Base-by-base conservation (phyloP, 2,113 vertebrate species). In the Atlantisia rogersi region DNA sequence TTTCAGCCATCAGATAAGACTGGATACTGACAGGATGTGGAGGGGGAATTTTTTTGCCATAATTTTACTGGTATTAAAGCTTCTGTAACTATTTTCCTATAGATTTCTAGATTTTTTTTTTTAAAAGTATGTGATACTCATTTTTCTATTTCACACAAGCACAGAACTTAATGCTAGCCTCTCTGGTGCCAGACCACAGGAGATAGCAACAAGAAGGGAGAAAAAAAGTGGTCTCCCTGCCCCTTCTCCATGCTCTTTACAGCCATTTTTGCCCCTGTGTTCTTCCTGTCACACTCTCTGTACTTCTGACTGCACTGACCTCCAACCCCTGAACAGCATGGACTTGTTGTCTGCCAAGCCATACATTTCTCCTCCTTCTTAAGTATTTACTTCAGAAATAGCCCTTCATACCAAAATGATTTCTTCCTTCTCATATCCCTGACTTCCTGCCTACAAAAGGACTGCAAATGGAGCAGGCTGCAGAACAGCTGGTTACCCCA, bases 351-450 rank as follows among this genome's bases (percentile, higher is more conserved):
- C 73, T 81, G 17, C 52, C 53, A 79, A 88, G 56, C 52, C 69
- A 68, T 59, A 48, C 15, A 22, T 19, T 53, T 71, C 65, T 48
- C 48, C 37, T 83, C 37, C 56, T 91, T 63, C 35, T 46, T 2
- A 77, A 68, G 21, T 19, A 48, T 42, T 91, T 94, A 26, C 82
- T 92, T 91, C 86, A 91, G 52, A 92, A 92, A 86, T 6, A 82
- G 53, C 32, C 78, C 75, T 73, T 90, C 62, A 78, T 26, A 91
- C 32, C 44, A 64, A 79, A 69, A 77, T 16, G 53, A 39, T 31
- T 87, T 77, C 63, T 89, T 64, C 50, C 20, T 2, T 62, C 21
- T 84, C 46, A 24, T 15, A 20, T 25, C 62, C 37, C 44, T 44
- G 50, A 84, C 42, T 0, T 39, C 39, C 15, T 32, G 11, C 59